Evolutionary conservation across 2,888 invertebrate genomes (phyloP), one percentile per base, ranked within the genome.

Genomic region (Drosophila leonis): DNA sequence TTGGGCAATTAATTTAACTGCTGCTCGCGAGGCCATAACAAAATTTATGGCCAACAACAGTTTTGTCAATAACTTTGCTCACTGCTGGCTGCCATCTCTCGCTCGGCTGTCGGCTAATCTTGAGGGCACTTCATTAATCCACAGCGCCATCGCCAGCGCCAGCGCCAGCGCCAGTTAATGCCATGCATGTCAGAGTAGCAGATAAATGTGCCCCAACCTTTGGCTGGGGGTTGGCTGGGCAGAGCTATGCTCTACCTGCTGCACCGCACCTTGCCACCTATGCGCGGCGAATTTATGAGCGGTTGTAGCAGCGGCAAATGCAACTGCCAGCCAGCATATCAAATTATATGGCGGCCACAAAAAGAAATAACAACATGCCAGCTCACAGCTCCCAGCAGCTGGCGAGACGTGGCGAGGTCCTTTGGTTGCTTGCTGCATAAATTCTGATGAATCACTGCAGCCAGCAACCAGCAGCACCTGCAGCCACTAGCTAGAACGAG

Each of bases 61-160:
- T 85, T 86, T 86, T 86, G 87, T 78, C 85, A 88, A 86, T 83
- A 86, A 88, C 87, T 86, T 85, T 83, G 79, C 74, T 60, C 55
- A 37, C 37, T 18, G 49, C 48, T 12, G n/a, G 35, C 52, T 42
- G 63, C 48, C 52, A 49, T 29, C 55, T 56, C 54, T 39, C 18
- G 49, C 48, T 57, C 44, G 39, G 8, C 54, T 49, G 39, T 60
- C 33, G 72, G 82, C 88, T 88, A 90, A 90, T 89, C 89, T 88
- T 73, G 77, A 76, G 78, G 84, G 86, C 88, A 88, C 88, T 89
- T 90, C 89, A 89, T 90, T 90, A 89, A 90, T 90, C 83, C 83
- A 75, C 59, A 72, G 64, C 71, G 63, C 70, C 81, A 85, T 1
- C 24, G 24, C 18, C 42, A 20, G 42, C 10, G 42, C 42, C 20